Percentiles rank a stretch among this genome's conserved stretches.
These are phyloP conservation scores for Campylomormyrus tamandua DNA, from an alignment of 2,113 vertebrate species.

Conservation along the genomic window DNA sequence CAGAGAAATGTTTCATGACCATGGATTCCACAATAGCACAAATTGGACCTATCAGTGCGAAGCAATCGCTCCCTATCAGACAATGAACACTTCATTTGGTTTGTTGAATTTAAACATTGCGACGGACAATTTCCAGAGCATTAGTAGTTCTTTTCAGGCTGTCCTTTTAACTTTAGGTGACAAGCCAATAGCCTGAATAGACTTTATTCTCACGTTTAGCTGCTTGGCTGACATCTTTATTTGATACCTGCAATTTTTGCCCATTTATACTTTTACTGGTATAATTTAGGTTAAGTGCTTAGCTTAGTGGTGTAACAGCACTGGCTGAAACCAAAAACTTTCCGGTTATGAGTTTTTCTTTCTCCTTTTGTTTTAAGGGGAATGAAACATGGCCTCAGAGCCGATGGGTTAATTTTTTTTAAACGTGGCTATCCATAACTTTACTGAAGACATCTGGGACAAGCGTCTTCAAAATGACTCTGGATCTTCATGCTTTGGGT, in stretches of 20 bases:
- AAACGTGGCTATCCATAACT: not conserved
- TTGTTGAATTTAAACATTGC: not conserved
- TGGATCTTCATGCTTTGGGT: not conserved
- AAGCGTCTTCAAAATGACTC: not conserved
- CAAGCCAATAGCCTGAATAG: not conserved
- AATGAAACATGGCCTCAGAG: not conserved
- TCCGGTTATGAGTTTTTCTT: not conserved
- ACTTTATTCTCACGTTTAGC: not conserved
- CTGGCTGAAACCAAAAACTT: not conserved
- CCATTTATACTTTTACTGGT: not conserved
- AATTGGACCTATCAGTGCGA: not conserved
- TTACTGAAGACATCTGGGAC: not conserved
- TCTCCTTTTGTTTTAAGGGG: not conserved
- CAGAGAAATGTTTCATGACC: not conserved
- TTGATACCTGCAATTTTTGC: not conserved
- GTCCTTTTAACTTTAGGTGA: not conserved
- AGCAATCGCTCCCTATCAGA: not conserved
- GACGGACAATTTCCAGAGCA: not conserved
- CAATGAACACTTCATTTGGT: not conserved
- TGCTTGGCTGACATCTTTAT: not conserved
- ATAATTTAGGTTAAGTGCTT: not conserved
- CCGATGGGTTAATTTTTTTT: not conserved
- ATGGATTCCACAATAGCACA: not conserved
- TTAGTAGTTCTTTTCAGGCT: not conserved
- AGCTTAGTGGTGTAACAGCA: not conserved